phyloP scores from a whole-genome alignment of 2,113 vertebrate species.

The Onychorhynchus coronatus region DNA sequence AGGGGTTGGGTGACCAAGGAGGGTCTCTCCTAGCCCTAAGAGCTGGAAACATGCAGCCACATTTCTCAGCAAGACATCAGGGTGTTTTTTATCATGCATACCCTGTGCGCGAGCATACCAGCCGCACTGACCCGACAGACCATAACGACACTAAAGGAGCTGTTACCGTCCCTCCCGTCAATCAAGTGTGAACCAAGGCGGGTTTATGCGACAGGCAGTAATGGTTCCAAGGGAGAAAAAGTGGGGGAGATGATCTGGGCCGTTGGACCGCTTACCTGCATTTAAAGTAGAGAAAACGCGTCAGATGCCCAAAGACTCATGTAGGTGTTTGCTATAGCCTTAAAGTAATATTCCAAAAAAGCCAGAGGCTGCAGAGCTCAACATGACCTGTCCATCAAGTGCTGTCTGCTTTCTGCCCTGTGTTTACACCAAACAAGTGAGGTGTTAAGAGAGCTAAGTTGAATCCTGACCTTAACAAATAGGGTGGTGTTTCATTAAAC shows the following conservation, averaged over 20 bases:
- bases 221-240: constrained; percentile 7
- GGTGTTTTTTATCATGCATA: constrained; percentile 12
- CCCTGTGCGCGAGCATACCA: not conserved
- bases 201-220: constrained; percentile 32
- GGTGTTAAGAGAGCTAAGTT: not conserved
- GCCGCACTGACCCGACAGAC: not conserved
- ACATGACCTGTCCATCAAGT: not conserved
- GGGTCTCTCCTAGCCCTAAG: not conserved
- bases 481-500: not conserved
- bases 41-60: not conserved
- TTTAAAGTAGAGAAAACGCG: not conserved
- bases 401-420: not conserved
- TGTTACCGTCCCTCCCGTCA: constrained; percentile 10
- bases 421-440: not conserved
- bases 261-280: not conserved
- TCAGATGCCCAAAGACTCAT: not conserved
- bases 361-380: not conserved
- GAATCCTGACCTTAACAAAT: not conserved
- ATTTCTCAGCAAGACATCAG: not conserved
- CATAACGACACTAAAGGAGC: constrained; percentile 48
- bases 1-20: not conserved
- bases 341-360: not conserved
- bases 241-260: not conserved
- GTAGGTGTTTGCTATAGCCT: not conserved
- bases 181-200: constrained; percentile 11